Percentiles rank a stretch among this genome's conserved stretches.
These are phyloP conservation scores for Drosophila kohkoa DNA, from an alignment of 1,140 invertebrate species.

Conservation along the genomic window DNA sequence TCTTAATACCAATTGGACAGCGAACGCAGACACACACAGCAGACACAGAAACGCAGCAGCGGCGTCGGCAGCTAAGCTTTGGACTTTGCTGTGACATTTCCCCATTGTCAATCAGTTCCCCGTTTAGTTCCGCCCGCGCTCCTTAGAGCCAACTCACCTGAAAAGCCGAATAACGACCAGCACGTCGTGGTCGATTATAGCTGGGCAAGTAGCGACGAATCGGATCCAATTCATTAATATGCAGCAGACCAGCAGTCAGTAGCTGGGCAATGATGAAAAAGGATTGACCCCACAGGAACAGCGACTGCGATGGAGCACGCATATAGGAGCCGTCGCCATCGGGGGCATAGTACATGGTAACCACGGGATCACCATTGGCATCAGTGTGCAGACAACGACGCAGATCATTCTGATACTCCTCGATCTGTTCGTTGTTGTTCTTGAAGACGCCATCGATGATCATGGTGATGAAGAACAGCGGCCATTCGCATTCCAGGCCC, in stretches of 20 bases:
- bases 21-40: constrained; percentile 70
- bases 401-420: constrained; percentile 95
- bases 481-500: constrained; percentile 99
- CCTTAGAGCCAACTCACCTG: constrained; percentile 89
- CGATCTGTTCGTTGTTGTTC: constrained; percentile 94
- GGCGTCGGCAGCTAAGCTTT: constrained; percentile 39
- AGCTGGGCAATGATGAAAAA: constrained; percentile 97
- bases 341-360: constrained; percentile 95
- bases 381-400: constrained; percentile 92
- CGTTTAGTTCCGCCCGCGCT: background rate
- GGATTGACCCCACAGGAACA: constrained; percentile 96
- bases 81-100: constrained; percentile 22
- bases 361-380: constrained; percentile 93
- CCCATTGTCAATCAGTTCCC: background rate
- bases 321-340: constrained; percentile 87
- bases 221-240: constrained; percentile 98
- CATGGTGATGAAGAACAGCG: constrained; percentile 97
- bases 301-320: constrained; percentile 76
- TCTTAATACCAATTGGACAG: constrained; percentile 60
- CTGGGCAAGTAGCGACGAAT: constrained; percentile 97
- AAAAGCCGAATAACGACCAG: constrained; percentile 97
- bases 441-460: constrained; percentile 98
- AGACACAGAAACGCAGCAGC: constrained; percentile 61
- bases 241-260: constrained; percentile 94
- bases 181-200: constrained; percentile 95